These are phyloP conservation scores for Pteruthius melanotis DNA, from an alignment of 2,113 vertebrate species.

Conservation along the genomic window DNA sequence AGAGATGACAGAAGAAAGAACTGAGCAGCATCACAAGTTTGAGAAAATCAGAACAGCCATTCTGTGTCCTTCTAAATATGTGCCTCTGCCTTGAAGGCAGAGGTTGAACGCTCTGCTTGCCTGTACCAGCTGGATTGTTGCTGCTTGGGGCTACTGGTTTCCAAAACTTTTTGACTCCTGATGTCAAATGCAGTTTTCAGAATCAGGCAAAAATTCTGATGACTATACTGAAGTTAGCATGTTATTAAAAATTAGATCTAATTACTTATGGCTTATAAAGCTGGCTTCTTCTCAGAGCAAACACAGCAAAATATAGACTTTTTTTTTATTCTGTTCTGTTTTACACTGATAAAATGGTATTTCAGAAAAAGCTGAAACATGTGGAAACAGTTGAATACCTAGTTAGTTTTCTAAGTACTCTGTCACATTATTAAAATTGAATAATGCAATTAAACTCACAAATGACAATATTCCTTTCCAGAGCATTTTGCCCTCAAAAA, in stretches of 20 bases:
- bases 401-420: not conserved
- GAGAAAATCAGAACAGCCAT: not conserved
- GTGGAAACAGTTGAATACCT: not conserved
- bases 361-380: not conserved
- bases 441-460: not conserved
- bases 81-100: not conserved
- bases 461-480: not conserved
- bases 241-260: not conserved
- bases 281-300: not conserved
- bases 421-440: not conserved
- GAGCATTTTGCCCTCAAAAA: not conserved
- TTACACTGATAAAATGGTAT: not conserved
- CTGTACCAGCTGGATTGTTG: fast-evolving
- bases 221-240: not conserved
- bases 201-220: not conserved
- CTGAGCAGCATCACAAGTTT: not conserved
- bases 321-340: not conserved
- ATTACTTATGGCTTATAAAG: not conserved
- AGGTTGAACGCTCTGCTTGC: not conserved
- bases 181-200: not conserved
- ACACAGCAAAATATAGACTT: not conserved
- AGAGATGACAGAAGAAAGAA: not conserved
- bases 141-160: not conserved
- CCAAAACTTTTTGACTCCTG: not conserved
- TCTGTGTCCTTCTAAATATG: not conserved